phyloP scores from a whole-genome alignment of 2,113 vertebrate genomes.

The Clarias macrocephalus region DNA sequence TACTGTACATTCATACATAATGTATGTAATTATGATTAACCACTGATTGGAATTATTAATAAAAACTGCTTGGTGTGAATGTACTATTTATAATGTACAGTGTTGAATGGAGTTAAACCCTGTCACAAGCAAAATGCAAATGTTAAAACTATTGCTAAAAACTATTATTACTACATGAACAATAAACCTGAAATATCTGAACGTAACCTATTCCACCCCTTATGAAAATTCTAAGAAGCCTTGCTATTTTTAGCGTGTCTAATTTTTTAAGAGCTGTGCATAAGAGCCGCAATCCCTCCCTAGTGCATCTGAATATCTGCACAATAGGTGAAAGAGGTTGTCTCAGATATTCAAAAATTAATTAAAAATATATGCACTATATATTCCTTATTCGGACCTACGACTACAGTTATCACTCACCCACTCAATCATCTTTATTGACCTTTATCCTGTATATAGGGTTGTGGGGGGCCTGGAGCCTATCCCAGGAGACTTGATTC shows the following conservation, averaged over 20 bases:
- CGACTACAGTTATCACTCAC: too few relatives aligned
- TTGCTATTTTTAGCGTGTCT: conserved; percentile 43
- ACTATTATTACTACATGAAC: conserved; percentile 1
- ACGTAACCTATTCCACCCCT: conserved; percentile 14
- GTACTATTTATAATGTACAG: background rate
- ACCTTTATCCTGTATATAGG: too few relatives aligned
- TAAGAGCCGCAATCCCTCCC: background rate
- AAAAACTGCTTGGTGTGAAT: background rate
- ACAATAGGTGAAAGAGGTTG: conserved; percentile 11
- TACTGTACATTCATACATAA: background rate
- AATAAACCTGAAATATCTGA: conserved; percentile 25
- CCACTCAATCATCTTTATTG: too few relatives aligned
- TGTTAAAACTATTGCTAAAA: background rate
- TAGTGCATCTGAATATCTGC: background rate
- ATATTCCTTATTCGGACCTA: background rate
- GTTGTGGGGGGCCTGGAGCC: too few relatives aligned
- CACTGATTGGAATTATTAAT: background rate
- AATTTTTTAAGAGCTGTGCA: background rate
- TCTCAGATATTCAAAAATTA: background rate
- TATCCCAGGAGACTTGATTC: too few relatives aligned
- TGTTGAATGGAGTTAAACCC: background rate
- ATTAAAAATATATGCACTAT: background rate
- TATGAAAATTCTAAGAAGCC: conserved; percentile 30
- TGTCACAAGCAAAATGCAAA: background rate
- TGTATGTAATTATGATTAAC: background rate